Percentiles rank a stretch among this genome's conserved stretches.
These are phyloP conservation scores for Tragelaphus oryx DNA, from an alignment of 2,797 vertebrate species.

Conservation along the genomic window DNA sequence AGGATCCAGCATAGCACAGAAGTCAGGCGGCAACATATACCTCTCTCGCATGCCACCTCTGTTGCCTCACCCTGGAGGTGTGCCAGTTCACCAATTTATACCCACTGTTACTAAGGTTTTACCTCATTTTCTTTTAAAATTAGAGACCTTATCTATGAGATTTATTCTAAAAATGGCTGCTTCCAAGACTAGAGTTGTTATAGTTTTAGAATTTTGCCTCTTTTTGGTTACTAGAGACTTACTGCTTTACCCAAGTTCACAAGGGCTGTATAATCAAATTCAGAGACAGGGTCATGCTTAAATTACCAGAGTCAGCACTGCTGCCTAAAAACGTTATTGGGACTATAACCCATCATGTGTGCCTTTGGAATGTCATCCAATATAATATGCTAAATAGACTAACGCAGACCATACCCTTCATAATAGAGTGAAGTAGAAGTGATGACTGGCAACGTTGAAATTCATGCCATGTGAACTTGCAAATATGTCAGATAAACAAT, in stretches of 20 bases:
- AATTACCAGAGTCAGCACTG: conserved; percentile 46
- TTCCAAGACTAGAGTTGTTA: background rate
- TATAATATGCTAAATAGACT: conserved; percentile 35
- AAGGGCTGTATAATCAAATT: conserved; percentile 36
- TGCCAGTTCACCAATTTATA: background rate
- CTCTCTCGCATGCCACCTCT: background rate
- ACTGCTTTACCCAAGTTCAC: background rate
- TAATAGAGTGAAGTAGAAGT: background rate
- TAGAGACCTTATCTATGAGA: background rate
- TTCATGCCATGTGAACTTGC: conserved; percentile 17
- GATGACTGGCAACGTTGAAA: conserved; percentile 33
- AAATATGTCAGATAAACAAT: conserved; percentile 54
- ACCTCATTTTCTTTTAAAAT: background rate
- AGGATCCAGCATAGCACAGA: background rate
- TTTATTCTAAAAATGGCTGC: background rate
- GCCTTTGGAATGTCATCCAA: conserved; percentile 49
- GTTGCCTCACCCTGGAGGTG: background rate
- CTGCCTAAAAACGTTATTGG: conserved; percentile 30
- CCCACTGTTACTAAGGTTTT: background rate
- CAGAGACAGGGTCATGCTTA: conserved; percentile 25
- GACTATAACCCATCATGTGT: conserved; percentile 31
- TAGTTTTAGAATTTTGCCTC: background rate
- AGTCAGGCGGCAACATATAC: background rate
- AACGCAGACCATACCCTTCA: background rate
- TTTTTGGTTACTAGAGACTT: background rate